A percentile compares a stretch with the other conserved stretches of the same genome.
Conservation (phyloP, 2,797 vertebrate genomes). For the Acropternis orthonyx region DNA sequence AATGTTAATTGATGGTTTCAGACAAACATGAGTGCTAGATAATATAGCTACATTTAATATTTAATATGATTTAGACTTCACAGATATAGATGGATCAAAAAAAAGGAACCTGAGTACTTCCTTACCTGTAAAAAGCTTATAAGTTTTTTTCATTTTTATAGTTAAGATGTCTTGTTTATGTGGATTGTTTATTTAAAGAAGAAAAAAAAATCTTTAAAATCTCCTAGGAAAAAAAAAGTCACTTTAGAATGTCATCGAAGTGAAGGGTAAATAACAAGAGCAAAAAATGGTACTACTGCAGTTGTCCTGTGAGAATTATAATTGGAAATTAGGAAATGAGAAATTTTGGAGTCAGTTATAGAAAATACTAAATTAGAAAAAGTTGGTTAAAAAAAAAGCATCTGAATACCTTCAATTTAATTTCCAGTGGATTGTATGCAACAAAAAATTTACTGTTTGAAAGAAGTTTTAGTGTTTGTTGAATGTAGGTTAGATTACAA, state of each 20-base stretch:
- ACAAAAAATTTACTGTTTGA: neutral
- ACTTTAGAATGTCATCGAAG: neutral
- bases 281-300: neutral
- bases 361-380: neutral
- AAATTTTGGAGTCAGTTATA: neutral
- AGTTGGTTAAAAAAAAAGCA: neutral
- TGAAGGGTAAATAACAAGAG: neutral
- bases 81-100: neutral
- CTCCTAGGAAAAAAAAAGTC: neutral
- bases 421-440: neutral
- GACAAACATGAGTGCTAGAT: neutral
- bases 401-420: neutral
- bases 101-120: neutral
- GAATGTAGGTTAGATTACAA: neutral
- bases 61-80: neutral
- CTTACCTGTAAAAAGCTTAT: neutral
- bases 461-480: neutral
- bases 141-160: neutral
- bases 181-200: neutral
- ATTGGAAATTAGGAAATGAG: neutral
- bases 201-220: neutral
- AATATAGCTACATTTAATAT: neutral
- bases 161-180: neutral
- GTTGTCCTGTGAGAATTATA: neutral
- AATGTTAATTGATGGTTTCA: conserved; percentile 1